phyloP scores from a whole-genome alignment of 2,888 invertebrate genomes.

The Caenorhabditis doughertyi region DNA sequence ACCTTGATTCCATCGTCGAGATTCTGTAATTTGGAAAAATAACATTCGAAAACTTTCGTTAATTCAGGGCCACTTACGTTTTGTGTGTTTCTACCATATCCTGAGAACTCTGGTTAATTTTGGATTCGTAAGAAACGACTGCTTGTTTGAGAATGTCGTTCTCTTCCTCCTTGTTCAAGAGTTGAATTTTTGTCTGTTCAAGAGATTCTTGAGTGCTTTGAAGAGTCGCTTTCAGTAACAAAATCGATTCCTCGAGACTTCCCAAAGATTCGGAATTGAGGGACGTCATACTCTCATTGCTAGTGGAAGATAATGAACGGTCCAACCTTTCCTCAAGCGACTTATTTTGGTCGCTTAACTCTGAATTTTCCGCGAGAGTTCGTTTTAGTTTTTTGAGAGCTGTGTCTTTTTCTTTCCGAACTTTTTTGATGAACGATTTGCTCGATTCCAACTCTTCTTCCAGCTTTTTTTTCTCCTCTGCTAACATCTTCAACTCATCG shows the following conservation, averaged over 20 bases:
- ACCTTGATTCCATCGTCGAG: background rate
- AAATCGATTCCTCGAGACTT: background rate
- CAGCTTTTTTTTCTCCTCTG: conserved; percentile 10
- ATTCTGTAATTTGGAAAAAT: too few relatives aligned
- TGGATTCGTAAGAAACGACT: background rate
- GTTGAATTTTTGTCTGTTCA: background rate
- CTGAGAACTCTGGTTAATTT: background rate
- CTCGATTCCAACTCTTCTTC: background rate
- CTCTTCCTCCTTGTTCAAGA: conserved; percentile 12
- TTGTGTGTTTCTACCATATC: background rate
- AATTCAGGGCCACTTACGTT: too few relatives aligned
- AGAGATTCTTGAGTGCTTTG: background rate
- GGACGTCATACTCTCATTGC: conserved; percentile 9
- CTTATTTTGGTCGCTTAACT: background rate
- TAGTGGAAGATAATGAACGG: background rate
- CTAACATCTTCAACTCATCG: background rate
- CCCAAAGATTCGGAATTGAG: background rate
- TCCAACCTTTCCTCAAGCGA: background rate
- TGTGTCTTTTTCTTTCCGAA: conserved; percentile 13
- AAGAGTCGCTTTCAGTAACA: background rate
- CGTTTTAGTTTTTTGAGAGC: background rate
- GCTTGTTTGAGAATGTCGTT: conserved; percentile 12
- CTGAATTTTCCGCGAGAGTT: background rate
- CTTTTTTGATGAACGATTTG: background rate
- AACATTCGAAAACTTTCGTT: too few relatives aligned